Conservation (phyloP, 2,113 vertebrate species). For the Hippolais icterina region DNA sequence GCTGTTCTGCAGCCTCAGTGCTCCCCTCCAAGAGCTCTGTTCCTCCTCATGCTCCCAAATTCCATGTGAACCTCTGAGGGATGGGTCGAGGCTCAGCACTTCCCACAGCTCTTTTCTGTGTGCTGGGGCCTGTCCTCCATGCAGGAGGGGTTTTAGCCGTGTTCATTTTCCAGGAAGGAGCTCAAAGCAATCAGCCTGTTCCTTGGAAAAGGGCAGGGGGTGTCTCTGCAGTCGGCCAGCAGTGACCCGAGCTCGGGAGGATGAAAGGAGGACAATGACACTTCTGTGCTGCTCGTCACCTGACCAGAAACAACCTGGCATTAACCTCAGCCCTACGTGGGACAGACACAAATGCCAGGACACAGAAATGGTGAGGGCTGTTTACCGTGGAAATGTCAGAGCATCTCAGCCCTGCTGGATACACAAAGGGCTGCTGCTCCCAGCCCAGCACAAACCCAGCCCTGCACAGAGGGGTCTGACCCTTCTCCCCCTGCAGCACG, state of each 20-base stretch:
- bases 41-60: not conserved
- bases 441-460: not conserved
- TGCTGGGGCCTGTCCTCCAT: not conserved
- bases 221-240: not conserved
- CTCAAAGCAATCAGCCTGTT: not conserved
- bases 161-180: not conserved
- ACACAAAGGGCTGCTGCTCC: not conserved
- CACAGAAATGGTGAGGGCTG: not conserved
- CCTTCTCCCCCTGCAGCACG: not conserved
- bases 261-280: not conserved
- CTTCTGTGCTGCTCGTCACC: not conserved
- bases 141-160: not conserved
- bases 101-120: not conserved
- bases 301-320: not conserved
- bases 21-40: not conserved
- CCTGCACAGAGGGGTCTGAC: not conserved
- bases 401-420: not conserved
- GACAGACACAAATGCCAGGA: not conserved
- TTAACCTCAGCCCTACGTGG: not conserved
- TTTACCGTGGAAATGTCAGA: not conserved
- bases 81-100: not conserved
- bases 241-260: not conserved
- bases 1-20: not conserved
- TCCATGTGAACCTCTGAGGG: not conserved
- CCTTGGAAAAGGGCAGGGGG: not conserved